phyloP scores from a whole-genome alignment of 2,113 vertebrate genomes.

The Chloebia gouldiae region DNA sequence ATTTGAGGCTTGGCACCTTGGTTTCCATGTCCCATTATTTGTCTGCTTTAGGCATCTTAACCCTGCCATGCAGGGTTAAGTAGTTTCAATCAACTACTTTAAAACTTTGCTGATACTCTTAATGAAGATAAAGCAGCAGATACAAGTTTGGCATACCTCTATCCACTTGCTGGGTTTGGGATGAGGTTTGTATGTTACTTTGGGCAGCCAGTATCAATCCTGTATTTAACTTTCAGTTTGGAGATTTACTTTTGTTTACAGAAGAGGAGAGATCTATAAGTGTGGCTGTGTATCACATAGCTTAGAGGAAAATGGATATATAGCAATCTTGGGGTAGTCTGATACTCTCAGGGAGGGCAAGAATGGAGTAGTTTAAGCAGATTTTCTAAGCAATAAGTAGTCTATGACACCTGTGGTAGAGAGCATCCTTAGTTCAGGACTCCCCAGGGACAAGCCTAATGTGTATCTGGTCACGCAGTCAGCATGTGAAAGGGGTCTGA shows the following conservation, averaged over 20 bases:
- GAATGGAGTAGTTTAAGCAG: neutral
- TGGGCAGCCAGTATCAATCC: neutral
- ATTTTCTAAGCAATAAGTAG: neutral
- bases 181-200: neutral
- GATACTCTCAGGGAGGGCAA: neutral
- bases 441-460: neutral
- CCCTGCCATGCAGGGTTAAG: neutral
- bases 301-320: neutral
- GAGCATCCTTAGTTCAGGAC: neutral
- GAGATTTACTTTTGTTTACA: neutral
- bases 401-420: neutral
- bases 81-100: neutral
- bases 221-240: neutral
- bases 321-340: neutral
- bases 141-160: neutral
- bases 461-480: accelerated
- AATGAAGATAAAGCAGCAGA: neutral
- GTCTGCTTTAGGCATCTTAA: neutral
- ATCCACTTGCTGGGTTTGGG: neutral
- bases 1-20: neutral
- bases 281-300: neutral
- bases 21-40: accelerated
- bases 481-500: neutral
- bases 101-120: neutral
- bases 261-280: neutral